A percentile compares a stretch with the other conserved stretches of the same genome.
These are phyloP conservation scores for Indri indri DNA, from an alignment of 2,113 vertebrate genomes.

Conservation along the genomic window DNA sequence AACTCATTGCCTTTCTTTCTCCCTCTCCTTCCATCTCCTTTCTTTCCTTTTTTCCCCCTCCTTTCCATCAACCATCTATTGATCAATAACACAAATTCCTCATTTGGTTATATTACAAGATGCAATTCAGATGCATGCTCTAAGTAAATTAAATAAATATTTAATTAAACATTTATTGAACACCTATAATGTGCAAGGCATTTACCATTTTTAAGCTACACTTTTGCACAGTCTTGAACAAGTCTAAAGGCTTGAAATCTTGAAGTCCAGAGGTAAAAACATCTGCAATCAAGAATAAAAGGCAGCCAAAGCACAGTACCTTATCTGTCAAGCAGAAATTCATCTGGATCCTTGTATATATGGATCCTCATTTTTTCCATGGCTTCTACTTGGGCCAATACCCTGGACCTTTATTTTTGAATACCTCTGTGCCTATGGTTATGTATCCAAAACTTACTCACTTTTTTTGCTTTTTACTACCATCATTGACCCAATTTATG, in stretches of 20 bases:
- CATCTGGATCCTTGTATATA: not conserved
- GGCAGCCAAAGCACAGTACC: not conserved
- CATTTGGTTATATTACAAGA: not conserved
- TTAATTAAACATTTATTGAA: not conserved
- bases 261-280: not conserved
- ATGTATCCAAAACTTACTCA: not conserved
- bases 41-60: not conserved
- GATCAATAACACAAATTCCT: not conserved
- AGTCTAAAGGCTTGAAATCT: not conserved
- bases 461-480: not conserved
- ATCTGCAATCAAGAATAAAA: not conserved
- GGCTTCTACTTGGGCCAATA: not conserved
- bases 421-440: not conserved
- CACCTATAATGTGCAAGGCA: not conserved
- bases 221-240: not conserved
- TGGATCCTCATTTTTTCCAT: not conserved
- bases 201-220: not conserved
- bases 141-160: not conserved
- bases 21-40: no score
- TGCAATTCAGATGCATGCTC: not conserved
- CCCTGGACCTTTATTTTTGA: not conserved
- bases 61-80: not conserved
- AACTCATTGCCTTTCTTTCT: not conserved
- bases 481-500: not conserved
- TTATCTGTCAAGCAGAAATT: not conserved